Evolutionary conservation across 2,797 vertebrate species (phyloP).

Genomic region (Onychomys torridus): DNA sequence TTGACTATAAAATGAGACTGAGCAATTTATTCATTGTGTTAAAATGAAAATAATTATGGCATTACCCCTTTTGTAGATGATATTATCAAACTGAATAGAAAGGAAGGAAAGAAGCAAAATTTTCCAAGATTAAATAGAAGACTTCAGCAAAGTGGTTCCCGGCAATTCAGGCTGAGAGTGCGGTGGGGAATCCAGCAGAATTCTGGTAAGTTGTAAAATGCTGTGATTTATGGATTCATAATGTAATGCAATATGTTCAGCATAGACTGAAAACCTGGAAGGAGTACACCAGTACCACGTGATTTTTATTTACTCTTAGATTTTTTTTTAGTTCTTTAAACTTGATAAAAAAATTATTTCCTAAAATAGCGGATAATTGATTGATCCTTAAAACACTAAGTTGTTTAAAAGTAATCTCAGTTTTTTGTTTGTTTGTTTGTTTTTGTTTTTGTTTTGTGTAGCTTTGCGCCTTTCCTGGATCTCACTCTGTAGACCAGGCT

Average conservation of each 20-base stretch:
- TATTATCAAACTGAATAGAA: constrained; percentile 96
- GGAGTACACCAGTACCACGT: neutral
- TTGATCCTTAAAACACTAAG: constrained; percentile 29
- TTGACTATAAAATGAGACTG: constrained; percentile 39
- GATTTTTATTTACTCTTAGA: constrained; percentile 26
- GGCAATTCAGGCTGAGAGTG: constrained; percentile 86
- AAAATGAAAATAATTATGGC: constrained; percentile 64
- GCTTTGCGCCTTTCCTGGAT: too few relatives aligned
- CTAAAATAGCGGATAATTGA: constrained; percentile 5
- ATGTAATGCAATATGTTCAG: constrained; percentile 32
- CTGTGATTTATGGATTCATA: constrained; percentile 1
- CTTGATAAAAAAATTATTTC: constrained; percentile 29
- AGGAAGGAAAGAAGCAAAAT: constrained; percentile 92
- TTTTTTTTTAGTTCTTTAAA: constrained; percentile 56
- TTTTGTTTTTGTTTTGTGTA: too few relatives aligned
- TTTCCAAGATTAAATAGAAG: constrained; percentile 89
- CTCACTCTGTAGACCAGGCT: too few relatives aligned
- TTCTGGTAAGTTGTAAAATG: constrained; percentile 84
- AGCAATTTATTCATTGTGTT: constrained; percentile 50
- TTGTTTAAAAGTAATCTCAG: constrained; percentile 46
- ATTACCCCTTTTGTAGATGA: constrained; percentile 90
- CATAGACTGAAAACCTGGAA: constrained; percentile 12
- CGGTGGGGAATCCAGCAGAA: constrained; percentile 87
- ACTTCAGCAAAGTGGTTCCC: constrained; percentile 85
- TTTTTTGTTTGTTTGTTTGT: too few relatives aligned